phyloP scores from a whole-genome alignment of 2,113 vertebrate genomes.

The Amblyornis subalaris region DNA sequence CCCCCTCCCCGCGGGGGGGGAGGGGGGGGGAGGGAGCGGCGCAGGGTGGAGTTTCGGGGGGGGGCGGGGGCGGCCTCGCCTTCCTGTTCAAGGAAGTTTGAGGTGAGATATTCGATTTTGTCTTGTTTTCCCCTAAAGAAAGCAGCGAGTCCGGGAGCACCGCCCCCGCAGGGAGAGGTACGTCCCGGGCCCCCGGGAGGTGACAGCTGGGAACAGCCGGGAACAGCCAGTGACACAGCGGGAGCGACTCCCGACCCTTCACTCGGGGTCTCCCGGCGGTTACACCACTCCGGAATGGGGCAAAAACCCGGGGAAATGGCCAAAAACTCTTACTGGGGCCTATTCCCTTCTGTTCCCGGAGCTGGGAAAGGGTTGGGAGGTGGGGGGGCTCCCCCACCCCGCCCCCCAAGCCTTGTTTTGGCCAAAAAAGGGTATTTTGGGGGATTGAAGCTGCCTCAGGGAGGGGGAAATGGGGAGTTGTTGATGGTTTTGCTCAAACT shows the following conservation, averaged over 20 bases:
- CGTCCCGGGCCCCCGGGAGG: background rate
- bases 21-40: background rate
- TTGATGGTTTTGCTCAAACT: rapidly evolving
- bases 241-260: background rate
- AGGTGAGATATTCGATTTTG: background rate
- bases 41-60: background rate
- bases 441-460: background rate
- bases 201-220: background rate
- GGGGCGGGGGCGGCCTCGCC: background rate
- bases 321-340: rapidly evolving
- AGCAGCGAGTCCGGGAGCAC: background rate
- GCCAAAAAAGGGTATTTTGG: background rate
- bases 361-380: background rate
- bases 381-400: background rate
- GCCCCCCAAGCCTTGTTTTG: rapidly evolving
- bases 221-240: background rate
- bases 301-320: background rate
- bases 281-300: background rate
- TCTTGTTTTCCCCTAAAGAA: background rate
- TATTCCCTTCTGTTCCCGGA: background rate
- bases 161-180: background rate
- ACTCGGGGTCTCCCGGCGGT: background rate
- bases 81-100: background rate
- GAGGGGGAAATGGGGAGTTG: background rate
- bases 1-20: background rate